These are phyloP conservation scores for Cyaniris semiargus DNA, from an alignment of 2,888 invertebrate genomes.

Conservation along the genomic window DNA sequence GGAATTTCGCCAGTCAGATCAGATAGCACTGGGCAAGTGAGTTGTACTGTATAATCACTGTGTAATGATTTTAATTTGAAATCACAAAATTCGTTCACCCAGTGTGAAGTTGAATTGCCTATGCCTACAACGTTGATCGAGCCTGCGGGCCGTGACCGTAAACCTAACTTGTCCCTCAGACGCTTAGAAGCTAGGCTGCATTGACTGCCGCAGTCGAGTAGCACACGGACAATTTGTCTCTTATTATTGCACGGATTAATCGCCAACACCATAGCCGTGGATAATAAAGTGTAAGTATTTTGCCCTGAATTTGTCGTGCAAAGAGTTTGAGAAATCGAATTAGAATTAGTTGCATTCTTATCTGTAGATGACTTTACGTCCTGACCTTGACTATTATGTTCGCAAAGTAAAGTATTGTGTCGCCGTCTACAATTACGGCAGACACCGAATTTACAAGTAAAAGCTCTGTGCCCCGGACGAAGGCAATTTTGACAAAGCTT, in stretches of 20 bases:
- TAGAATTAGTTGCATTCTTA: not conserved
- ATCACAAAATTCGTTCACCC: not conserved
- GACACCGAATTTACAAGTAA: too few relatives aligned
- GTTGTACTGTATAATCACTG: too few relatives aligned
- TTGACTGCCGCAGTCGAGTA: too few relatives aligned
- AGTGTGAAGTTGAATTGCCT: not conserved
- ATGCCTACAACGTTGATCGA: not conserved
- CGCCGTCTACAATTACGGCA: conserved; percentile 32
- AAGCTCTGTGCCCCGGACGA: too few relatives aligned
- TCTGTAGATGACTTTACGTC: too few relatives aligned
- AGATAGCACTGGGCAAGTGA: not conserved
- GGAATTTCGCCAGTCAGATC: not conserved
- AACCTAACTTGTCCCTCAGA: not conserved
- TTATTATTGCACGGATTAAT: too few relatives aligned
- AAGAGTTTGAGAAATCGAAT: not conserved
- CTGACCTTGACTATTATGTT: not conserved
- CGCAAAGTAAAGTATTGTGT: conserved; percentile 39
- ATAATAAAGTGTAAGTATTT: not conserved
- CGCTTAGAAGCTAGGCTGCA: too few relatives aligned
- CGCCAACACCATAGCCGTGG: not conserved
- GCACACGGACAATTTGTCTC: too few relatives aligned
- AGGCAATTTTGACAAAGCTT: too few relatives aligned
- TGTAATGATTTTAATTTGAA: not conserved
- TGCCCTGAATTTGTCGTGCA: not conserved
- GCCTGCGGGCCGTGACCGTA: not conserved